Evolutionary conservation across 2,113 vertebrate species (phyloP).

Genomic region (Archocentrus centrarchus): DNA sequence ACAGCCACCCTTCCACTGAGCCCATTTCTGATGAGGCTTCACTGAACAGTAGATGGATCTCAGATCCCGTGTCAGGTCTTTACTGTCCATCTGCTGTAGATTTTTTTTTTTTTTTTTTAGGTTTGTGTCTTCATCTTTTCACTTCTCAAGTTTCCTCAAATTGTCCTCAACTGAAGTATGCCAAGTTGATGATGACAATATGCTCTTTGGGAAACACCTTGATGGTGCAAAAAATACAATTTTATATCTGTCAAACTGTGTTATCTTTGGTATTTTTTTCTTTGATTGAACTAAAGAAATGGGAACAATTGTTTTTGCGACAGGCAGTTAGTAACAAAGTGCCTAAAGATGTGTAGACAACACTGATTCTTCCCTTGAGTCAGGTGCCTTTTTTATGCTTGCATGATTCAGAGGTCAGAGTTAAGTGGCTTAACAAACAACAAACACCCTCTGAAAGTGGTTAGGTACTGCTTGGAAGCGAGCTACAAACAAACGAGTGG

Average conservation of each 20-base stretch:
- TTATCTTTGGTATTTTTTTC: background rate
- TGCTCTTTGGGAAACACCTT: background rate
- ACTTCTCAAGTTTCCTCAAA: background rate
- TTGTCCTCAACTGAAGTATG: background rate
- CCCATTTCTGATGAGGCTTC: background rate
- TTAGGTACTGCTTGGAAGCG: background rate
- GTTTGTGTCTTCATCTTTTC: background rate
- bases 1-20: background rate
- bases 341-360: background rate
- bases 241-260: background rate
- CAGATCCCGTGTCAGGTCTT: background rate
- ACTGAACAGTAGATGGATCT: background rate
- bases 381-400: background rate
- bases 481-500: background rate
- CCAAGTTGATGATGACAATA: background rate
- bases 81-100: background rate
- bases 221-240: background rate
- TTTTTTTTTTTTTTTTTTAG: background rate
- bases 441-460: background rate
- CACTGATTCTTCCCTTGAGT: background rate
- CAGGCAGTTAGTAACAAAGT: background rate
- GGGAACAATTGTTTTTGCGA: background rate
- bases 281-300: fast-evolving
- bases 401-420: background rate
- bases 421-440: background rate